Evolutionary conservation across 2,113 vertebrate species (phyloP).

Genomic region (Sturnus vulgaris): DNA sequence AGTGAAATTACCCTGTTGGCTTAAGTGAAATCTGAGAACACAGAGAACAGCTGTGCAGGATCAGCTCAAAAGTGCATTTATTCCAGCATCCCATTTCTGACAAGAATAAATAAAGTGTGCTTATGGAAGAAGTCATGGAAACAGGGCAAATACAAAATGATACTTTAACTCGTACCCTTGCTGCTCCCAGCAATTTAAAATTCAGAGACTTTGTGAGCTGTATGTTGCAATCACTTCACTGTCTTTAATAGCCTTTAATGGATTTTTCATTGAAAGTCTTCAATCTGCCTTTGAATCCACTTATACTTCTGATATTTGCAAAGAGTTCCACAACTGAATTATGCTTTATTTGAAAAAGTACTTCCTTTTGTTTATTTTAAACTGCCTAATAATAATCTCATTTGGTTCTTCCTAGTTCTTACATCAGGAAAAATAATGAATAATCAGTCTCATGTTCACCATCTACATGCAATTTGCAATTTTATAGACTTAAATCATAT

Average conservation of each 20-base stretch:
- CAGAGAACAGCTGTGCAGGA: not conserved
- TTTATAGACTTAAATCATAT: not conserved
- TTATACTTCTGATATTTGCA: not conserved
- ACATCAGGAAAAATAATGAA: not conserved
- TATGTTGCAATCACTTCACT: not conserved
- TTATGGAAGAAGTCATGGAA: not conserved
- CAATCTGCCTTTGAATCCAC: conserved; percentile 14
- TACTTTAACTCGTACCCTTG: not conserved
- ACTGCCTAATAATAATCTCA: not conserved
- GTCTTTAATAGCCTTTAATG: not conserved
- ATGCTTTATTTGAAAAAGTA: conserved; percentile 7
- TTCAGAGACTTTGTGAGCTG: not conserved
- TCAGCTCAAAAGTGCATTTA: not conserved
- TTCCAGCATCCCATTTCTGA: not conserved
- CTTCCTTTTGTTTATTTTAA: conserved; percentile 39
- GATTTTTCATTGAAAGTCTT: conserved; percentile 16
- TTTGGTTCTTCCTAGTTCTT: conserved; percentile 14
- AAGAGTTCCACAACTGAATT: conserved; percentile 14
- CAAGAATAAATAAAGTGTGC: not conserved
- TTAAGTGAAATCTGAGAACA: not conserved
- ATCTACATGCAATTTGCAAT: not conserved
- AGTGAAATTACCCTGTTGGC: not conserved
- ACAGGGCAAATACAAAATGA: not conserved
- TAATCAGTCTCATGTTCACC: not conserved
- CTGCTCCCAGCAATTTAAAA: not conserved